phyloP scores from a whole-genome alignment of 2,113 vertebrate species.

The Ellobius talpinus region DNA sequence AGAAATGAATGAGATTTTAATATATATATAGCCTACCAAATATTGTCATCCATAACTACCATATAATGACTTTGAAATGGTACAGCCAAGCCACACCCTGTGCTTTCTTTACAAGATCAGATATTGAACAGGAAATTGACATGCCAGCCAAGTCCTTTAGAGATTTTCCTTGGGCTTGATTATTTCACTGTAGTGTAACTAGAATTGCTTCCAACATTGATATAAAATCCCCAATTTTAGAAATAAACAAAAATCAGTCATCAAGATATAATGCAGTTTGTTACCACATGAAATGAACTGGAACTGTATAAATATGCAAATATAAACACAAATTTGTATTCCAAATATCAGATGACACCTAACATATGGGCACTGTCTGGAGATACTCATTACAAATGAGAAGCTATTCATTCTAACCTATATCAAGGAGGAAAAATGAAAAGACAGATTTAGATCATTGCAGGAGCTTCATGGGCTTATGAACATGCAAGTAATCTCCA shows the following conservation, averaged over 20 bases:
- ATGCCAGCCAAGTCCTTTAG: background rate
- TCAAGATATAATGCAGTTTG: slow-evolving; percentile 39
- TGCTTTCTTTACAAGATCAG: slow-evolving; percentile 52
- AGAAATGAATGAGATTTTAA: slow-evolving; percentile 18
- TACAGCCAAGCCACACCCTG: background rate
- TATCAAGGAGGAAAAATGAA: background rate
- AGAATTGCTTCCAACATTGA: slow-evolving; percentile 41
- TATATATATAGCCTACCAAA: background rate
- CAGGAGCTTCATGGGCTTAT: background rate
- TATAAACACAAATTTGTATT: slow-evolving; percentile 55
- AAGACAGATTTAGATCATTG: background rate
- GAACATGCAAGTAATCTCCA: slow-evolving; percentile 14
- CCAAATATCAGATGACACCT: background rate
- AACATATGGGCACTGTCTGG: background rate
- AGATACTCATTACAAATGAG: slow-evolving; percentile 60
- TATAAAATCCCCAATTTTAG: background rate
- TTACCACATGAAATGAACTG: slow-evolving; percentile 19
- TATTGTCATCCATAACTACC: background rate
- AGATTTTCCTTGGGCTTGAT: slow-evolving; percentile 55
- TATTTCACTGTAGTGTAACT: slow-evolving; percentile 54
- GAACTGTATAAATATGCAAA: slow-evolving; percentile 35
- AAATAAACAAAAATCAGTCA: slow-evolving; percentile 44
- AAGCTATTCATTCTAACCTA: background rate
- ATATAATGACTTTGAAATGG: background rate
- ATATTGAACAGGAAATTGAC: slow-evolving; percentile 50